Percentiles rank a stretch among this genome's conserved stretches.
phyloP scores from a whole-genome alignment of 2,888 invertebrate species.

The Chouioia cunea region DNA sequence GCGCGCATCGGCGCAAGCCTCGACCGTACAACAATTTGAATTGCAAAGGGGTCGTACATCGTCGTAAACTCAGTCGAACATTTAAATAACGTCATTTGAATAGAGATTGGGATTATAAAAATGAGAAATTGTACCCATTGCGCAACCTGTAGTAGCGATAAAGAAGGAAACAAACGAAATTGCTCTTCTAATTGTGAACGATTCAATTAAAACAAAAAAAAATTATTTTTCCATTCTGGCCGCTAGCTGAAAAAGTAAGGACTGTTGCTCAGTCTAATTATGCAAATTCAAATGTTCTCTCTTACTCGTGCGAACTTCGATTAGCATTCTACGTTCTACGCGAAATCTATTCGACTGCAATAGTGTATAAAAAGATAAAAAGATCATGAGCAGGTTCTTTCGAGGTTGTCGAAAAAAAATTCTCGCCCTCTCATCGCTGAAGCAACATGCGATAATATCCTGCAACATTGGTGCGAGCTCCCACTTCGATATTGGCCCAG shows the following conservation, averaged over 20 bases:
- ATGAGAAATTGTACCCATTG: constrained; percentile 34
- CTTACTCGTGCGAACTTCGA: constrained; percentile 25
- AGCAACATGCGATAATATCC: constrained; percentile 35
- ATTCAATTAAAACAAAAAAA: constrained; percentile 31
- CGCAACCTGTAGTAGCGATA: background rate
- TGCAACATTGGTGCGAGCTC: background rate
- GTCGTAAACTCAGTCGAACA: constrained; percentile 24
- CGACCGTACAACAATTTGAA: constrained; percentile 32
- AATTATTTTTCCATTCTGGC: constrained; percentile 13
- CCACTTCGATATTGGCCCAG: constrained; percentile 7
- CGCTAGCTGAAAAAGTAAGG: constrained; percentile 5
- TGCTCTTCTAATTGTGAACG: constrained; percentile 19
- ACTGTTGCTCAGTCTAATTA: constrained; percentile 21
- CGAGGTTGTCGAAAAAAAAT: constrained; percentile 31
- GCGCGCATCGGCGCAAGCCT: constrained; percentile 36
- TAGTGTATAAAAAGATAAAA: constrained; percentile 17
- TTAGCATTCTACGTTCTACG: constrained; percentile 31
- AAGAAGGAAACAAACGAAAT: constrained; percentile 1
- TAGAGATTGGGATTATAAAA: constrained; percentile 46
- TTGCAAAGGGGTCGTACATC: constrained; percentile 42
- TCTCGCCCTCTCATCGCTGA: constrained; percentile 18
- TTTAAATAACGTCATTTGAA: constrained; percentile 48
- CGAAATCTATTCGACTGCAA: constrained; percentile 6
- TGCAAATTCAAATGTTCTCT: constrained; percentile 26
- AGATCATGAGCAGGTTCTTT: constrained; percentile 2